A percentile compares a stretch with the other conserved stretches of the same genome.
Evolutionary conservation across 2,113 vertebrate genomes (phyloP).

Genomic region (Takifugu flavidus): DNA sequence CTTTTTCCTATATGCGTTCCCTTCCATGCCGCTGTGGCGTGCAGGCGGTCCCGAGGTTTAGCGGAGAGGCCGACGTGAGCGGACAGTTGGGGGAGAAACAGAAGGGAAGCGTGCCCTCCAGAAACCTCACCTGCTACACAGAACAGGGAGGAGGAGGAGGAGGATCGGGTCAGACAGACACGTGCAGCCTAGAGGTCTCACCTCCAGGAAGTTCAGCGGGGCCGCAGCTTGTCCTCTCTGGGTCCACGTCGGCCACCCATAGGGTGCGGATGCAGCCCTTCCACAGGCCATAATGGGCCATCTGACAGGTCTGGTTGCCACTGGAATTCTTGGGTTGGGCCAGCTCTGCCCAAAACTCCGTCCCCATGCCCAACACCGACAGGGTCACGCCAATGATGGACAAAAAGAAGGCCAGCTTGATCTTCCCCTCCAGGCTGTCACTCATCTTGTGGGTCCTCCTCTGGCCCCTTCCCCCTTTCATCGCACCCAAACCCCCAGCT

Average conservation of each 20-base stretch:
- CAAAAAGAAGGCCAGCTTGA: slow-evolving; percentile 83
- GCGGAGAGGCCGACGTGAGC: slow-evolving; percentile 20
- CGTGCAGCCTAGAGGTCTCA: slow-evolving; percentile 72
- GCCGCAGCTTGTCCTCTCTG: slow-evolving; percentile 79
- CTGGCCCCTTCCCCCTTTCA: slow-evolving; percentile 45
- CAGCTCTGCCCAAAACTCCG: slow-evolving; percentile 90
- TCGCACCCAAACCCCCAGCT: slow-evolving; percentile 45
- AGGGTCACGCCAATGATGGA: slow-evolving; percentile 78
- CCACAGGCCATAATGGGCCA: slow-evolving; percentile 86
- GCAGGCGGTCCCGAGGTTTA: slow-evolving; percentile 2
- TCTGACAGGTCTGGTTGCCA: slow-evolving; percentile 79
- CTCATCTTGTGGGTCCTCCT: slow-evolving; percentile 77
- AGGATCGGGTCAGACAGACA: slow-evolving; percentile 64
- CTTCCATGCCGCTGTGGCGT: background rate
- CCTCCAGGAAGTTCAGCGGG: slow-evolving; percentile 84
- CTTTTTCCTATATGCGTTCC: background rate
- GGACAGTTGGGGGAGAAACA: slow-evolving; percentile 18
- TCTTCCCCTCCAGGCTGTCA: slow-evolving; percentile 81
- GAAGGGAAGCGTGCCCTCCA: slow-evolving; percentile 21
- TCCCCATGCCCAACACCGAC: slow-evolving; percentile 83
- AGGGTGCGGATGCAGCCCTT: slow-evolving; percentile 83
- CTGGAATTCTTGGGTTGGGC: slow-evolving; percentile 77
- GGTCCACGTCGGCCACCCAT: slow-evolving; percentile 80
- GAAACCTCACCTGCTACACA: slow-evolving; percentile 30
- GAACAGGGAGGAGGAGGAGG: slow-evolving; percentile 43